Base-by-base conservation (phyloP, 2,797 vertebrate species). In the Onychomys arenicola region DNA sequence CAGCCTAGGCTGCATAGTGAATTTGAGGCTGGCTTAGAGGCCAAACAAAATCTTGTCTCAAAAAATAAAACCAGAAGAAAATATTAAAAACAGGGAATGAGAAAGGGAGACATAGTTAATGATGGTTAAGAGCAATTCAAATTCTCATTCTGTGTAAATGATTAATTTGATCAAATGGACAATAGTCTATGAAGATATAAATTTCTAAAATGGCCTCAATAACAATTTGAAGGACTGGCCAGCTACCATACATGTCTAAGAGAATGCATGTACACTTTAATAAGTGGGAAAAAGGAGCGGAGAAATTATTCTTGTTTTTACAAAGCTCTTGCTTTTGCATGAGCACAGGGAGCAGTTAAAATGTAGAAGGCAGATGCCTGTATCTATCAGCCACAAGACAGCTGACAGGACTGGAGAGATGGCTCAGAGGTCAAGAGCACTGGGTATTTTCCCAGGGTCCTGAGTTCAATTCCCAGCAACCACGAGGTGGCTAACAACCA, bases 121-220 rank as follows among this genome's bases (percentile, higher is more conserved):
- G 10, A 67, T 13, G 80, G 27, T 49, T 4, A 69, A 37, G 37
- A 89, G 34, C 71, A 65, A 76, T 49, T 90, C 91, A 83, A 77
- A 75, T 2, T 59, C 8, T 2, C 80, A 82, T 89, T 84, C 19
- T 84, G 69, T 32, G n/a, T 61, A 91, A 87, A 87, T 37, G 81
- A 93, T 80, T 14, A 34, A 43, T 84, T 71, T 81, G 34, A 90
- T 7, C n/a, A 95, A 90, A n/a, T 71, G 25, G 67, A n/a, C 29
- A 75, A 71, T 52, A 67, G n/a, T 29, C 9, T 49, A 96, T 81
- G 55, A 94, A 97, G 94, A 92, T 2, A 91, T 19, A 78, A 85
- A 86, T 83, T 34, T 84, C 27, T 61, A 63, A 90, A 73, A 93
- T 40, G 14, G 12, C 81, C 65, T 92, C 52, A 71, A 69, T 69